Conservation (phyloP, 2,888 invertebrate species). For the Tanypteryx hageni region DNA sequence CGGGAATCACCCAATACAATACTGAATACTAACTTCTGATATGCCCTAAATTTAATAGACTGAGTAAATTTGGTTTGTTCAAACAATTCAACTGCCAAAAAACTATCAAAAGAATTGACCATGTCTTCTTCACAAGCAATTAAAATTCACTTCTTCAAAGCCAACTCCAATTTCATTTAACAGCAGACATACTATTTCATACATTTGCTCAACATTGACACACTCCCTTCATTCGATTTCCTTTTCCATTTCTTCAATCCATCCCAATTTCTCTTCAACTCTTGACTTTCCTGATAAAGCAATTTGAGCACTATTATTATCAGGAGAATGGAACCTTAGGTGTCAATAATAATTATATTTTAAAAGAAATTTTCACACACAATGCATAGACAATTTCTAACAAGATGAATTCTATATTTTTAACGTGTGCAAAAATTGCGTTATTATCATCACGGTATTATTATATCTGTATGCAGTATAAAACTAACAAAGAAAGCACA, state of each 20-base stretch:
- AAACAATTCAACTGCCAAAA: not conserved
- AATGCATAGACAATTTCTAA: too few relatives aligned
- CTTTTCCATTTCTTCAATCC: conserved; percentile 23
- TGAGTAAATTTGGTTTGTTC: not conserved
- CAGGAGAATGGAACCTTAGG: too few relatives aligned
- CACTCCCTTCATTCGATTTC: conserved; percentile 30
- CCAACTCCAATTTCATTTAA: not conserved
- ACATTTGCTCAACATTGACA: conserved; percentile 22
- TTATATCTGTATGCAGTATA: too few relatives aligned
- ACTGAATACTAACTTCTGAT: not conserved
- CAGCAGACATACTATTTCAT: not conserved
- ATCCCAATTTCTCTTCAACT: not conserved
- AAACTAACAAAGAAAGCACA: too few relatives aligned
- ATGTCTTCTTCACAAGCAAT: not conserved
- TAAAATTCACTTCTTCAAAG: not conserved
- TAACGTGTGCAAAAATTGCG: too few relatives aligned
- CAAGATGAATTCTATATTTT: too few relatives aligned
- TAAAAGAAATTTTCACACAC: too few relatives aligned
- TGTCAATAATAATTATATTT: too few relatives aligned
- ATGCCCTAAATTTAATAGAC: not conserved
- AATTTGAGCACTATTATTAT: not conserved
- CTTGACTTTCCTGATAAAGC: conserved; percentile 35
- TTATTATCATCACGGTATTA: too few relatives aligned
- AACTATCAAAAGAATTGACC: not conserved
- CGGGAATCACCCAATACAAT: not conserved